phyloP scores from a whole-genome alignment of 2,113 vertebrate genomes.

The Himantopus leucocephalus region DNA sequence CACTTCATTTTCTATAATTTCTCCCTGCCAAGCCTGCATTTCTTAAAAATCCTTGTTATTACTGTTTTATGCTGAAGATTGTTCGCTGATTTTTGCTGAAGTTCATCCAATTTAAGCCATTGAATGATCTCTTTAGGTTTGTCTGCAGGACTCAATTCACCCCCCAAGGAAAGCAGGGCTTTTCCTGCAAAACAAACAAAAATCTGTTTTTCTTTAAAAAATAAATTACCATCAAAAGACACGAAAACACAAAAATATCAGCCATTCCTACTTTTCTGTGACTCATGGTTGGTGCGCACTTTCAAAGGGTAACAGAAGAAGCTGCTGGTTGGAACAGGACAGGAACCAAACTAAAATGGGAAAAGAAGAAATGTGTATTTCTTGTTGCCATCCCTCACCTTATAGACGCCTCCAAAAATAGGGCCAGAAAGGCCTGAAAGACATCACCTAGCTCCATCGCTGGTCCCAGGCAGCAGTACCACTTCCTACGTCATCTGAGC shows the following conservation, averaged over 20 bases:
- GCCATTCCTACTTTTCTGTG: background rate
- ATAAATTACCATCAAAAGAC: background rate
- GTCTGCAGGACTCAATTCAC: background rate
- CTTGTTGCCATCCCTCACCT: background rate
- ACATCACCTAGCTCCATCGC: rapidly evolving
- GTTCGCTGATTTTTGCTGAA: background rate
- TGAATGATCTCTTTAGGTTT: background rate
- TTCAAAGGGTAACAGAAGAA: background rate
- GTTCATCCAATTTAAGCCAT: background rate
- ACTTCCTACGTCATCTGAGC: background rate
- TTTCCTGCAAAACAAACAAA: background rate
- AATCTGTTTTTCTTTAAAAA: background rate
- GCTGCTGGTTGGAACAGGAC: background rate
- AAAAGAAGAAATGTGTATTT: background rate
- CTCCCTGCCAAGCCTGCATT: background rate
- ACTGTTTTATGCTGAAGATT: background rate
- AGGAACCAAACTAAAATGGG: background rate
- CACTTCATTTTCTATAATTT: background rate
- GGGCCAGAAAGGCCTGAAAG: background rate
- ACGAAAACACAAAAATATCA: background rate
- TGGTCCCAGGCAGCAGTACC: background rate
- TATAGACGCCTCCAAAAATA: background rate
- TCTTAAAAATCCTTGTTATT: background rate
- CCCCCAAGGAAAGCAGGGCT: background rate
- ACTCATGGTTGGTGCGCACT: background rate